Conservation (phyloP, 2,113 vertebrate species). For the Gambusia holbrooki region DNA sequence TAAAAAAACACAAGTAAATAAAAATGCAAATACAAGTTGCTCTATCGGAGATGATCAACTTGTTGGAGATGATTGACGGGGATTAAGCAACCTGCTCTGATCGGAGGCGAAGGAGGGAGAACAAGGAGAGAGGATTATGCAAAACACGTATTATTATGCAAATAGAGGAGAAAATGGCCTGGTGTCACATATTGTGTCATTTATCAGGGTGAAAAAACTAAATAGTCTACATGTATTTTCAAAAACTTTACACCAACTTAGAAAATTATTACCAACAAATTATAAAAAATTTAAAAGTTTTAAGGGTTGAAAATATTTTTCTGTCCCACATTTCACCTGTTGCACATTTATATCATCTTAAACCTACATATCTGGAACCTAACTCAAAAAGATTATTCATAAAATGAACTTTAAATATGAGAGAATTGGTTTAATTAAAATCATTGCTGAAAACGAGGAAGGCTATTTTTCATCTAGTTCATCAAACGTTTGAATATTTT, state of each 20-base stretch:
- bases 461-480: too few species aligned
- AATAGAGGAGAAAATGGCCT: neutral
- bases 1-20: too few species aligned
- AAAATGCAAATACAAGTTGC: too few species aligned
- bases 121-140: conserved; percentile 45
- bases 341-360: neutral
- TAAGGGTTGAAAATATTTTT: neutral
- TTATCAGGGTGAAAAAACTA: neutral
- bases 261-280: neutral
- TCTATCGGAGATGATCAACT: conserved; percentile 13
- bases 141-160: conserved; percentile 43
- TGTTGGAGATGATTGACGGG: conserved; percentile 54
- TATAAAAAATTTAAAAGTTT: neutral
- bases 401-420: too few species aligned
- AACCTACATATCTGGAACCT: neutral
- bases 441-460: too few species aligned
- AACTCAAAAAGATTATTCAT: too few species aligned
- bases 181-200: neutral
- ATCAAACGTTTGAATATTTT: too few species aligned
- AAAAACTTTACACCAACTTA: neutral
- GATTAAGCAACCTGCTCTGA: conserved; percentile 51
- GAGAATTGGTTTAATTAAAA: too few species aligned
- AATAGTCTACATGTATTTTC: neutral
- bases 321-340: neutral
- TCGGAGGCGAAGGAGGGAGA: conserved; percentile 16